A percentile compares a stretch with the other conserved stretches of the same genome.
These are phyloP conservation scores for Prinia subflava DNA, from an alignment of 2,113 vertebrate species.

Conservation along the genomic window DNA sequence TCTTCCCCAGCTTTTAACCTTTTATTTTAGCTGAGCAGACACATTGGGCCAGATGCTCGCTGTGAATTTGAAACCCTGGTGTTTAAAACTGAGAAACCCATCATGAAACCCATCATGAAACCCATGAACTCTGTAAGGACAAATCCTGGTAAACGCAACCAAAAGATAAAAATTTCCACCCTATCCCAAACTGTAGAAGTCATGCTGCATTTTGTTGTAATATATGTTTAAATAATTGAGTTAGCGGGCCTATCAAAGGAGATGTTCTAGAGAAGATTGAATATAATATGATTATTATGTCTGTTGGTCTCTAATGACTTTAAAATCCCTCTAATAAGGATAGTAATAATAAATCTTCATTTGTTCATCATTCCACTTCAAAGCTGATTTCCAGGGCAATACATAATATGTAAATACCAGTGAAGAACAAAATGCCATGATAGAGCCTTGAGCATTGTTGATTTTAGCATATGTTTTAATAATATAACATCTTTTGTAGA, in stretches of 20 bases:
- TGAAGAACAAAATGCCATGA: constrained; percentile 12
- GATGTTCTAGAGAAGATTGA: constrained; percentile 48
- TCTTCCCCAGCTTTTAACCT: background rate
- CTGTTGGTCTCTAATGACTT: constrained; percentile 58
- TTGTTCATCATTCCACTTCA: constrained; percentile 53
- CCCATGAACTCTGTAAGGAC: background rate
- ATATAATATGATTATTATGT: constrained; percentile 35
- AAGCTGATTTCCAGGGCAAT: constrained; percentile 48
- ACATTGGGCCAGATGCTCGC: background rate
- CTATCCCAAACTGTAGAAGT: background rate
- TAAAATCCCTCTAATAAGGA: constrained; percentile 53
- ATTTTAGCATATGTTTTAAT: constrained; percentile 24
- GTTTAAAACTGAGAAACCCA: background rate
- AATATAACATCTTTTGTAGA: background rate
- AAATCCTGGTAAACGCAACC: background rate
- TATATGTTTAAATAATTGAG: constrained; percentile 34
- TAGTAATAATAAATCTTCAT: constrained; percentile 52
- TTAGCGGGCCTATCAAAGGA: constrained; percentile 21
- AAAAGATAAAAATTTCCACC: background rate
- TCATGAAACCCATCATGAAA: background rate
- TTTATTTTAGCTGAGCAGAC: background rate
- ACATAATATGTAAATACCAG: constrained; percentile 20
- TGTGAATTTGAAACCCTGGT: background rate
- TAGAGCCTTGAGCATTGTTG: background rate
- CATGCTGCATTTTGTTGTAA: background rate